Evolutionary conservation across 2,797 vertebrate genomes (phyloP), one percentile per base, ranked within the genome.

Genomic region (Hapalemur alaotrensis): DNA sequence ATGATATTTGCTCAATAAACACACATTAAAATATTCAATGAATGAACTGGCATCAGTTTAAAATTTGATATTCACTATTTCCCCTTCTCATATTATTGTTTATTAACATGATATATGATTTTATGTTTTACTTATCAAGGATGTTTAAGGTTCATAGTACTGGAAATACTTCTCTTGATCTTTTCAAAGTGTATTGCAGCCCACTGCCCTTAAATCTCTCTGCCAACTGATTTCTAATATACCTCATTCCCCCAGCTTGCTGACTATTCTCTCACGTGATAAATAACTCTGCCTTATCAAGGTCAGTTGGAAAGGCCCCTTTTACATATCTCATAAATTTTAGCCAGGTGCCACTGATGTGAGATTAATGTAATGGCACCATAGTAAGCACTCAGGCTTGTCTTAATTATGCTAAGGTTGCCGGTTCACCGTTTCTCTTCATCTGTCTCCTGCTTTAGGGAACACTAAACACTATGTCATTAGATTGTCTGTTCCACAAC

Each of bases 331-430:
- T 98, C 99, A 99, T 99, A 99, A 99, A 99, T 99, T 99, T 98
- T 86, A 98, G 97, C 98, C 98, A 99, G 98, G 99, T 99, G 99
- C 98, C 98, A 99, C 96, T 89, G 96, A 98, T 99, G 98, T 97
- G 99, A 99, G 99, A 99, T 99, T 99, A 99, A 99, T 99, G 98
- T 98, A 99, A 99, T 98, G 98, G 99, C 98, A 98, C 98, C 98
- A 96, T 97, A 98, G 99, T 98, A 98, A 98, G 98, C 99, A 98
- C 98, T 99, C 98, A 99, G 98, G 98, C 99, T 99, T 99, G 99
- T 99, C 99, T 99, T 99, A 99, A 99, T 99, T 99, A 99, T 99
- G 99, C 99, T 99, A 99, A 99, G 99, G 99, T 99, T 99, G 98
- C 98, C 54, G 97, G 98, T 99, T 99, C 99, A 98, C 98, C 85